phyloP scores from a whole-genome alignment of 1,140 invertebrate genomes.

The Papilio polyxenes region DNA sequence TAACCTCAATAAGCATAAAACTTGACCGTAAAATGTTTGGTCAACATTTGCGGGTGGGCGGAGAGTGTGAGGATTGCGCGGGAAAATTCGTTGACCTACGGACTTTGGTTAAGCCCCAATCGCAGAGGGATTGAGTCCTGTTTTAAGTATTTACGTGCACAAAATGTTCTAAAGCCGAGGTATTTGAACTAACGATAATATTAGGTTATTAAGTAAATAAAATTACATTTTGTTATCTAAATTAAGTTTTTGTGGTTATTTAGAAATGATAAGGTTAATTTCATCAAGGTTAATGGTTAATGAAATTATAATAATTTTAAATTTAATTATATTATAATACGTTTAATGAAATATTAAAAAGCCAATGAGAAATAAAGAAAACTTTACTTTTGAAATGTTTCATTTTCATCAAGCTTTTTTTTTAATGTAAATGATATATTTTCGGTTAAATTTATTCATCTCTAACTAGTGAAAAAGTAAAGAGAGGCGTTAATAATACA shows the following conservation, averaged over 20 bases:
- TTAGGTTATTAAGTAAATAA: not conserved
- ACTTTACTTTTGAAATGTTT: not conserved
- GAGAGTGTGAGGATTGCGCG: not conserved
- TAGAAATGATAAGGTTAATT: not conserved
- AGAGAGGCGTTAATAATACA: too few relatives aligned
- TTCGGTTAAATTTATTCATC: not conserved
- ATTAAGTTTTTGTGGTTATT: not conserved
- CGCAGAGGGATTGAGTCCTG: constrained; percentile 15
- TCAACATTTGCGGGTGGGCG: not conserved
- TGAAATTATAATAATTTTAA: not conserved
- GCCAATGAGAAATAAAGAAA: not conserved
- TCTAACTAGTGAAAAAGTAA: not conserved
- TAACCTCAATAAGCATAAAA: constrained; percentile 10
- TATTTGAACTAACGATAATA: not conserved
- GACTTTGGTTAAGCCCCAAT: constrained; percentile 26
- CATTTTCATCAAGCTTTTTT: too few relatives aligned
- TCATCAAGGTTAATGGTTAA: too few relatives aligned
- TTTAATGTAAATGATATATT: not conserved
- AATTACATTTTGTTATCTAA: not conserved
- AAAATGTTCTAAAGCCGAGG: constrained; percentile 12
- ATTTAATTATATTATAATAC: not conserved
- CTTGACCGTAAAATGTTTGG: constrained; percentile 9
- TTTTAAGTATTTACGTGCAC: constrained; percentile 20
- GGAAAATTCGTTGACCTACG: constrained; percentile 22
- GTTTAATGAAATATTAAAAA: not conserved